phyloP scores from a whole-genome alignment of 92 coral and sea anemone genomes.

The Phenganax marumi region DNA sequence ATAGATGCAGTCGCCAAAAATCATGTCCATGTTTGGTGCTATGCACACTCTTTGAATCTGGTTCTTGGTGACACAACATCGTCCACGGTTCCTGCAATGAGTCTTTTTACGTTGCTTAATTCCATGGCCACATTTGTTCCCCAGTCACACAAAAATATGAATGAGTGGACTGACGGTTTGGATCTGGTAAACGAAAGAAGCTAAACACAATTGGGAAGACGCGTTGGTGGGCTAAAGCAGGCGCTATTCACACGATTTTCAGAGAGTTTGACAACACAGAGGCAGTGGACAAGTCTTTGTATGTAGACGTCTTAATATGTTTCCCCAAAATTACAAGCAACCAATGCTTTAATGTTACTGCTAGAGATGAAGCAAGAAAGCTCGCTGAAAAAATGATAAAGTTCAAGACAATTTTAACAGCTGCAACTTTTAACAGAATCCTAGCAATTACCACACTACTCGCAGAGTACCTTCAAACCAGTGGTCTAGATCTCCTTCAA shows the following conservation, averaged over 20 bases:
- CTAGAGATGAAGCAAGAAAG: constrained; percentile 15
- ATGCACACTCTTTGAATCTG: constrained; percentile 10
- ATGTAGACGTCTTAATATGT: not conserved
- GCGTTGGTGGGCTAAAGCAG: constrained; percentile 8
- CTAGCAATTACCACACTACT: constrained; percentile 11
- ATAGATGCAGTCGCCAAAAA: not conserved
- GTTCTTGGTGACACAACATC: constrained; percentile 5
- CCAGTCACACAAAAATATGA: not conserved
- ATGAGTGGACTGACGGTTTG: not conserved
- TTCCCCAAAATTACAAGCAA: constrained; percentile 9
- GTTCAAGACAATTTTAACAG: constrained; percentile 9
- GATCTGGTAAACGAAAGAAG: constrained; percentile 7
- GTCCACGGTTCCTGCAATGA: not conserved
- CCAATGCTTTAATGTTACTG: not conserved
- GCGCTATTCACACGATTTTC: not conserved
- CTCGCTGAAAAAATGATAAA: constrained; percentile 8
- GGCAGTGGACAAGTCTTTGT: constrained; percentile 13
- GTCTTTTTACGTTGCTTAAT: constrained; percentile 16
- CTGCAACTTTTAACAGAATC: constrained; percentile 3
- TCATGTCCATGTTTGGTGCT: constrained; percentile 27
- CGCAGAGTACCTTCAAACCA: constrained; percentile 13
- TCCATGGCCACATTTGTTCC: not conserved
- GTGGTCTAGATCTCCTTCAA: constrained; percentile 25
- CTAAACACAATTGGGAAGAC: not conserved
- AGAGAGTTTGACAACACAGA: constrained; percentile 10